phyloP scores from a whole-genome alignment of 2,113 vertebrate species.

The Thalassarche chlororhynchos region DNA sequence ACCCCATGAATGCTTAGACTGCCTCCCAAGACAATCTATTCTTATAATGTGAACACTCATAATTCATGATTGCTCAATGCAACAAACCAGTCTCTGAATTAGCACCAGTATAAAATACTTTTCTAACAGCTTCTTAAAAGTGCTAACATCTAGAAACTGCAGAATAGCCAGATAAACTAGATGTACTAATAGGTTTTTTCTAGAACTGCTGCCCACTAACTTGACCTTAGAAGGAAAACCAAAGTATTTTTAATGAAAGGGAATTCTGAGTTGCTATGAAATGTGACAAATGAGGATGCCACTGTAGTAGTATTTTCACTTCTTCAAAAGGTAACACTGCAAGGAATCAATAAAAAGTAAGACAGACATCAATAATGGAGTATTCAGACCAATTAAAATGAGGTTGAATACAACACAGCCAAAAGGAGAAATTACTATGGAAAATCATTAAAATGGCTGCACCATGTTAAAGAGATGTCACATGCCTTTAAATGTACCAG shows the following conservation, averaged over 20 bases:
- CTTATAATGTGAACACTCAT: background rate
- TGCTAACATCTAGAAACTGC: background rate
- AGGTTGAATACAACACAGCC: background rate
- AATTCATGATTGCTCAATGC: background rate
- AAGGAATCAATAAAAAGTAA: background rate
- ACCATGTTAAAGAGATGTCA: background rate
- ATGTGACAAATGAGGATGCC: background rate
- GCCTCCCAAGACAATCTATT: background rate
- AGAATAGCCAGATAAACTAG: background rate
- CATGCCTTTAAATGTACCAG: background rate
- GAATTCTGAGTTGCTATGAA: background rate
- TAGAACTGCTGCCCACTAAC: background rate
- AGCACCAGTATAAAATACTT: background rate
- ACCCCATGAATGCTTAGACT: background rate
- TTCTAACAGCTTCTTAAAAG: background rate
- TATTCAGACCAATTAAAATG: background rate
- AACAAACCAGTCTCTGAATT: background rate
- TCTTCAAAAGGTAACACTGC: background rate
- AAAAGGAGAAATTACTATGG: background rate
- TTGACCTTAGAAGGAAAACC: background rate
- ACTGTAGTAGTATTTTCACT: background rate
- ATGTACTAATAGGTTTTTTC: background rate
- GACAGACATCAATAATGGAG: background rate
- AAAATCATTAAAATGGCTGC: background rate
- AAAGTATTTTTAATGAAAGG: background rate